These are phyloP conservation scores for Octonoba sinensis DNA, from an alignment of 2,888 invertebrate genomes.

Conservation along the genomic window DNA sequence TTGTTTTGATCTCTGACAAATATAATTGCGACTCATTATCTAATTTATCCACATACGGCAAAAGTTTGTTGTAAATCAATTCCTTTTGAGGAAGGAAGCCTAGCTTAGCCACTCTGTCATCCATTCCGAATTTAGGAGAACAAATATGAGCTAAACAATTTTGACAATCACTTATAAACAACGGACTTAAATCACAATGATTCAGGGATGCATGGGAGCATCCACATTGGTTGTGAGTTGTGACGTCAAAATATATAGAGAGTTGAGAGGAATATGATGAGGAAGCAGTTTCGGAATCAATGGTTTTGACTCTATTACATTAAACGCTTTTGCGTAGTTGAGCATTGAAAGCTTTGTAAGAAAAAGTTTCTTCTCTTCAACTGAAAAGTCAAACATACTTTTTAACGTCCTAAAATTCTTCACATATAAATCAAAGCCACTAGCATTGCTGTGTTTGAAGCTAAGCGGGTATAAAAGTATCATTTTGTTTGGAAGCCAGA, in stretches of 20 bases:
- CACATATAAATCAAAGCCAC: no score
- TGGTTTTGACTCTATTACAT: no score
- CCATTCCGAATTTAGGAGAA: slow-evolving; percentile 65
- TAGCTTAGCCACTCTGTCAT: slow-evolving; percentile 70
- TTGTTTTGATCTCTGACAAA: slow-evolving; percentile 82
- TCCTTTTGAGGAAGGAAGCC: slow-evolving; percentile 83
- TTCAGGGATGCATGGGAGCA: slow-evolving; percentile 37
- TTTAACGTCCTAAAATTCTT: no score
- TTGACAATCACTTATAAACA: slow-evolving; percentile 18
- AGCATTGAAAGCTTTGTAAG: no score
- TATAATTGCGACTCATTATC: slow-evolving; percentile 81
- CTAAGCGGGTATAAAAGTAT: no score
- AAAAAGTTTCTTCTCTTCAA: no score
- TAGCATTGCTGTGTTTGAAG: no score
- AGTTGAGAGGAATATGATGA: slow-evolving; percentile 34
- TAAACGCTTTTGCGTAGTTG: no score
- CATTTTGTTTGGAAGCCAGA: no score
- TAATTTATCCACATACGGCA: slow-evolving; percentile 82
- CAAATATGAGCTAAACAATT: not conserved
- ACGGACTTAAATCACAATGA: slow-evolving; percentile 20
- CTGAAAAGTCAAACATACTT: no score
- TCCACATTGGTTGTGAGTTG: slow-evolving; percentile 43
- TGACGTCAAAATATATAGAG: slow-evolving; percentile 22
- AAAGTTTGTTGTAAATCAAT: slow-evolving; percentile 79
- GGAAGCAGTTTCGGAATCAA: slow-evolving; percentile 30